Evolutionary conservation across 1,140 invertebrate genomes (phyloP).

Genomic region (Delia radicum): DNA sequence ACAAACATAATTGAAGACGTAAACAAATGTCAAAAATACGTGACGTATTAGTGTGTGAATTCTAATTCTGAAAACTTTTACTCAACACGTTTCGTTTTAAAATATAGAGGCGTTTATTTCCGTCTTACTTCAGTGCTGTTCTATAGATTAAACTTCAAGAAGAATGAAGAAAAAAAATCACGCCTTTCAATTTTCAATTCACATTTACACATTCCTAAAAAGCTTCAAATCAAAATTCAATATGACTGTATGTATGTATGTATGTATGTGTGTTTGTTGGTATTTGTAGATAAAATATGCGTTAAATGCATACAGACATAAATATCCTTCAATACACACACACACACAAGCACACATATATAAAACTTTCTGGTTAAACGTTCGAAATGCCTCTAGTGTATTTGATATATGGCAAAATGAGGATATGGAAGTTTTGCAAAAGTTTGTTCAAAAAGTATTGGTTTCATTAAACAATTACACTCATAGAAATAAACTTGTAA

Average conservation of each 20-base stretch:
- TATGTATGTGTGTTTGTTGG: not conserved
- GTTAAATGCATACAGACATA: not conserved
- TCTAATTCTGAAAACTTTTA: not conserved
- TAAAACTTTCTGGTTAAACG: not conserved
- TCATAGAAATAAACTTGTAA: too few relatives aligned
- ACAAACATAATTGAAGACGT: conserved; percentile 18
- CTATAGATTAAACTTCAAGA: not conserved
- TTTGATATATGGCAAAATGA: conserved; percentile 9
- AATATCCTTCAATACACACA: not conserved
- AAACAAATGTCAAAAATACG: conserved; percentile 22
- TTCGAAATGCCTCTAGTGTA: not conserved
- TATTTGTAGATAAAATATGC: not conserved
- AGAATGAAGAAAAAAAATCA: conserved; percentile 12
- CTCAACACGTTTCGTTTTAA: not conserved
- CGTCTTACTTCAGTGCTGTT: conserved; percentile 5
- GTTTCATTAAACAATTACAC: too few relatives aligned
- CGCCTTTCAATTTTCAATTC: conserved; percentile 17
- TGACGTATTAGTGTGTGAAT: conserved; percentile 14
- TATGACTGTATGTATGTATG: not conserved
- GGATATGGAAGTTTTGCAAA: too few relatives aligned
- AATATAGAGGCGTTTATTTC: conserved; percentile 11
- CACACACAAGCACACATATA: not conserved
- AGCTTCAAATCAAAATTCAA: conserved; percentile 13
- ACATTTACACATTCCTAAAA: not conserved
- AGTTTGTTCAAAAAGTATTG: too few relatives aligned